These are phyloP conservation scores for Phaenicophaeus curvirostris DNA, from an alignment of 2,797 vertebrate species.

Conservation along the genomic window DNA sequence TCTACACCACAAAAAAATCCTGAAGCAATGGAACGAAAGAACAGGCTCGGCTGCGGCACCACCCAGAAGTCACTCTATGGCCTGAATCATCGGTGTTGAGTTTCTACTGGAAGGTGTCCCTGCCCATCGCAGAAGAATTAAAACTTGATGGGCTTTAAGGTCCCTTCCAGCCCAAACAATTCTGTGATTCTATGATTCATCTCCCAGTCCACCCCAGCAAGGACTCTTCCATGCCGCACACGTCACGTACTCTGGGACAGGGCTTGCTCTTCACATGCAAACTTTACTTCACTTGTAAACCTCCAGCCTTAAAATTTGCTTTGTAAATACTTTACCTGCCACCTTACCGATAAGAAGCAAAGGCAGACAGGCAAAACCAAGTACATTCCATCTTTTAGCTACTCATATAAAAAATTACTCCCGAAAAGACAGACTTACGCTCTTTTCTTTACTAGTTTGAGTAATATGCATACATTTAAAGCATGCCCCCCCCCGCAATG, in stretches of 20 bases:
- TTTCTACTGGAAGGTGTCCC: neutral
- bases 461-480: neutral
- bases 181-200: neutral
- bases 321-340: neutral
- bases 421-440: neutral
- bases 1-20: neutral
- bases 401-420: neutral
- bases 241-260: neutral
- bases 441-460: neutral
- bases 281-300: neutral
- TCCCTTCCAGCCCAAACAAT: too few species aligned
- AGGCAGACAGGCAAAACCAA: neutral
- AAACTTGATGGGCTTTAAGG: too few species aligned
- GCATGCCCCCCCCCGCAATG: neutral
- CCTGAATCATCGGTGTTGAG: neutral
- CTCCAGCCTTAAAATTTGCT: neutral
- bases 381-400: neutral
- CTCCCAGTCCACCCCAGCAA: neutral
- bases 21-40: neutral
- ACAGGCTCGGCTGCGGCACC: neutral
- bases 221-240: neutral
- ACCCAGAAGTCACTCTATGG: neutral
- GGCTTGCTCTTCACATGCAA: neutral
- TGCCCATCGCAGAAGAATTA: too few species aligned
- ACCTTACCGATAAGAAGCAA: rapidly evolving